Conservation (phyloP, 2,113 vertebrate species). For the Nesoenas mayeri region DNA sequence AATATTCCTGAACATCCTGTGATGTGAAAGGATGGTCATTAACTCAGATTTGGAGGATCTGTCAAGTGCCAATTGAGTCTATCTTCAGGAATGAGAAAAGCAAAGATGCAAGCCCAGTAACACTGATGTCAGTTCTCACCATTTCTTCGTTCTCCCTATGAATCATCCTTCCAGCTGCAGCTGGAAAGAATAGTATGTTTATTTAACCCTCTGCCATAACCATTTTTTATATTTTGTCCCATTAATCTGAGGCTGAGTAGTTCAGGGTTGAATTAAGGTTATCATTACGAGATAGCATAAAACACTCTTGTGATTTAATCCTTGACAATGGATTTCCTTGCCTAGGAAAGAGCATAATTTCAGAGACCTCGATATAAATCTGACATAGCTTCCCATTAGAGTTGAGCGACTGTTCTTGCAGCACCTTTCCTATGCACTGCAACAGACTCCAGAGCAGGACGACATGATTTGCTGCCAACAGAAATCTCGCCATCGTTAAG, state of each 20-base stretch:
- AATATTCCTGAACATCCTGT: not conserved
- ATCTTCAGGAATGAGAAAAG: not conserved
- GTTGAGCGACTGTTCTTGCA: not conserved
- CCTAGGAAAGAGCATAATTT: not conserved
- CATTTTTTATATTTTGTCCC: not conserved
- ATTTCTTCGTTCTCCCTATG: rapidly evolving
- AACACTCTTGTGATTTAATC: constrained; percentile 11
- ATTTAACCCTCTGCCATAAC: not conserved
- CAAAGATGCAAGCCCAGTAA: not conserved
- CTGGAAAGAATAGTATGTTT: not conserved
- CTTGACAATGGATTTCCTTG: not conserved
- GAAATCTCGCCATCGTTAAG: not conserved
- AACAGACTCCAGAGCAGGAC: not conserved
- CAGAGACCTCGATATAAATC: constrained; percentile 3
- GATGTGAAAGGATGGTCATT: not conserved
- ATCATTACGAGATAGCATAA: not conserved
- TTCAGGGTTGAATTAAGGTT: not conserved
- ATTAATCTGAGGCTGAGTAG: not conserved
- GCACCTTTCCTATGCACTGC: not conserved
- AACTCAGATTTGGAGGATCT: not conserved
- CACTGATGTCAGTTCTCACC: not conserved
- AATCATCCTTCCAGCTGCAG: not conserved
- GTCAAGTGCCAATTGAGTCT: not conserved
- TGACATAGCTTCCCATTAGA: constrained; percentile 1
- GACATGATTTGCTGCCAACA: not conserved